Evolutionary conservation across 1,140 invertebrate species (phyloP).

Genomic region (Mylabris phalerata): DNA sequence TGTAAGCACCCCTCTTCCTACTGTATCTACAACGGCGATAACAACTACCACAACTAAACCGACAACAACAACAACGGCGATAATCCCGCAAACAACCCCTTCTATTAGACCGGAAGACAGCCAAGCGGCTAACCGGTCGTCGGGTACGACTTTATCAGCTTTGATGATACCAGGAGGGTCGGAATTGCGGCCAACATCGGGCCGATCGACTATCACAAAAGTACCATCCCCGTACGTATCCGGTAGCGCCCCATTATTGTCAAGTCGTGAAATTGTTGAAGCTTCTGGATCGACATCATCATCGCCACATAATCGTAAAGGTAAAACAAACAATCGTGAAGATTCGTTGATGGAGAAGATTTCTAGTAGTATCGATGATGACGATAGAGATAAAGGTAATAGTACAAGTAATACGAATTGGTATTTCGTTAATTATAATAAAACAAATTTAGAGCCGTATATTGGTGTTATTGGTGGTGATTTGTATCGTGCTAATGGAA

Average conservation of each 20-base stretch:
- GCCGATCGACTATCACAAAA: conserved; percentile 57
- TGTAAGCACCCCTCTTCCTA: background rate
- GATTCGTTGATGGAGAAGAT: background rate
- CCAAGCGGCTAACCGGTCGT: background rate
- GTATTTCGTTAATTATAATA: conserved; percentile 76
- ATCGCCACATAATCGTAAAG: background rate
- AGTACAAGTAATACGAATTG: conserved; percentile 51
- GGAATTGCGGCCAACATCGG: conserved; percentile 39
- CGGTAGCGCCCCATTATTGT: conserved; percentile 2
- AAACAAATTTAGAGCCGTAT: conserved; percentile 59
- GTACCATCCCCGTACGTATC: conserved; percentile 46
- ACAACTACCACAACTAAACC: background rate
- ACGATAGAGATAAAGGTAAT: conserved; percentile 7
- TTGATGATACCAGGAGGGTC: conserved; percentile 52
- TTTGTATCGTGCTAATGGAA: too few relatives aligned
- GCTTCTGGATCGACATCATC: background rate
- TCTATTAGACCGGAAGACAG: background rate
- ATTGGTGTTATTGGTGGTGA: conserved; percentile 5
- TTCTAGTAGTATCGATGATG: conserved; percentile 18
- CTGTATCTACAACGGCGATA: background rate
- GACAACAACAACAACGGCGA: background rate
- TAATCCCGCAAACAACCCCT: background rate
- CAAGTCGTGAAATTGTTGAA: conserved; percentile 7
- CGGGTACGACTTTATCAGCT: conserved; percentile 43
- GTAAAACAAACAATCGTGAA: background rate